Evolutionary conservation across 2,888 invertebrate species (phyloP), one percentile per base, ranked within the genome.

Genomic region (Scaptomyza flava): DNA sequence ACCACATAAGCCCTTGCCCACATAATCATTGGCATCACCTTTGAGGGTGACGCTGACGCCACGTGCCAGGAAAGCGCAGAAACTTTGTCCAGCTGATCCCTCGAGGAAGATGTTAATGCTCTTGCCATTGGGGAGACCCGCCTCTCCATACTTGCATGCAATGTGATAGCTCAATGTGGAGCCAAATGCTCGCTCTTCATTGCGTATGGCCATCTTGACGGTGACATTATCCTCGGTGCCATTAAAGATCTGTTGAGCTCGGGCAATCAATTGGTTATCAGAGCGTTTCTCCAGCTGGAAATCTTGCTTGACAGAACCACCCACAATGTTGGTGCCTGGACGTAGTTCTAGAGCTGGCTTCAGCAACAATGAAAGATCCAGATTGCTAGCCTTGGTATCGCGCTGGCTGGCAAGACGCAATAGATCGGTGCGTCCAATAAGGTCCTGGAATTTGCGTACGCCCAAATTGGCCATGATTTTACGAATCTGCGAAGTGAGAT

Each of bases 11-110:
- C 99, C 98, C 89, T 95, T 95, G 93, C 98, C 99, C 70, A 99
- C 99, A 91, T 99, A 99, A 92, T 99, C 99, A 90, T 99, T 99
- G 33, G 99, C 96, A 92, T 99, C 99, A 45, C 99, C 99, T 92
- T 98, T 98, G 17, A 99, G 93, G 0, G 95, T 96, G 4, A 98
- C 96, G 57, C 95, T 95, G 59, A 99, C 94, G 27, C 99, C 99
- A 76, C 95, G 96, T 0, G 96, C 96, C 84, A 99, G 93, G 93
- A 99, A 99, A 6, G 99, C 99, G 91, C 99, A 98, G 93, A 99
- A 99, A 90, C 99, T 99, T 93, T 99, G 99, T 11, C 99, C 99
- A 9, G 99, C 99, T 3, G 98, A 98, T 14, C 99, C 99, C 47
- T 93, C 95, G 75, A 99, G 93, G 41, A 94, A 94, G 59, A 99